These are phyloP conservation scores for Aramus guarauna DNA, from an alignment of 2,113 vertebrate genomes.

Conservation along the genomic window DNA sequence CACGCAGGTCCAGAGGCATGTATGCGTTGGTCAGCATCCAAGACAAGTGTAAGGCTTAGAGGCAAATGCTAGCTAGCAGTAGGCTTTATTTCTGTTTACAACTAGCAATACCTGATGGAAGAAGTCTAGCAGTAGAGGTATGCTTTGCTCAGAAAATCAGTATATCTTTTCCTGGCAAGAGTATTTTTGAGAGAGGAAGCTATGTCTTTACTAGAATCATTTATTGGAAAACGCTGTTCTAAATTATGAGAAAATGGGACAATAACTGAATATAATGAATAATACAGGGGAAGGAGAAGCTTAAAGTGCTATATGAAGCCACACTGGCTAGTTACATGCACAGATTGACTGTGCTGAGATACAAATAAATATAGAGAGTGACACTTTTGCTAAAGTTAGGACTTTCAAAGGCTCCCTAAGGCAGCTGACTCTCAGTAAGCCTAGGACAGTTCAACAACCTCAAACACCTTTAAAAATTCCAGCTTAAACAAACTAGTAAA, in stretches of 20 bases:
- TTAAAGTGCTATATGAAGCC: background rate
- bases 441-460: background rate
- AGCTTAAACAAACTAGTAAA: background rate
- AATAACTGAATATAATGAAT: background rate
- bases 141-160: background rate
- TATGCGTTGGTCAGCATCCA: background rate
- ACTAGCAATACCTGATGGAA: background rate
- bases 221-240: background rate
- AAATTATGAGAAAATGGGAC: background rate
- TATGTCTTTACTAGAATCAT: background rate
- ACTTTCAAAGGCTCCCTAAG: background rate
- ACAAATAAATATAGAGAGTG: background rate
- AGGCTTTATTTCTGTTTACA: background rate
- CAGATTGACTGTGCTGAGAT: background rate
- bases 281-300: background rate
- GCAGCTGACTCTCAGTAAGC: background rate
- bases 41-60: background rate
- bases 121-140: background rate
- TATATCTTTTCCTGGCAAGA: background rate
- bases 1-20: accelerated
- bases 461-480: background rate
- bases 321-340: background rate
- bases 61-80: background rate
- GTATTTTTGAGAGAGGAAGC: background rate
- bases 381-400: background rate